Conservation (phyloP, 2,888 invertebrate species). For the Leptinotarsa juncta region DNA sequence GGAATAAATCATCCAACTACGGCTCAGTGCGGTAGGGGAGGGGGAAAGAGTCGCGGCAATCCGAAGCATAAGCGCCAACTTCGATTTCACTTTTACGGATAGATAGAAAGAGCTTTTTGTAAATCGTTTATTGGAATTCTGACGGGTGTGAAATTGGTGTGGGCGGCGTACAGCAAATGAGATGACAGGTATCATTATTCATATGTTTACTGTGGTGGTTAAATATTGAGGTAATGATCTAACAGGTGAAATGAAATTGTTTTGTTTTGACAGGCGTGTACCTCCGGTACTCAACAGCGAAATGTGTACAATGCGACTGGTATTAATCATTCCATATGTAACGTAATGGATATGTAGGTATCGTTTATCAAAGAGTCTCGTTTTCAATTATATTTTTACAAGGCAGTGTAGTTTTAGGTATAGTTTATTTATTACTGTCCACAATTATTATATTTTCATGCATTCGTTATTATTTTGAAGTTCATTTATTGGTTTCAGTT, state of each 20-base stretch:
- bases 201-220: slow-evolving; percentile 10
- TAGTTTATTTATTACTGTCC: too few relatives aligned
- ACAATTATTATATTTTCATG: too few relatives aligned
- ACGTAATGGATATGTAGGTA: too few relatives aligned
- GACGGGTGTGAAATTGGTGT: slow-evolving; percentile 25
- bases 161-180: slow-evolving; percentile 23
- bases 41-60: slow-evolving; percentile 12
- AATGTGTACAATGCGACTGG: background rate
- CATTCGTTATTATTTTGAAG: too few relatives aligned
- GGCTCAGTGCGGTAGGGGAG: slow-evolving; percentile 21
- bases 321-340: background rate
- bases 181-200: slow-evolving; percentile 26
- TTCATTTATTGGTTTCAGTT: too few relatives aligned
- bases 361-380: too few relatives aligned
- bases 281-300: background rate
- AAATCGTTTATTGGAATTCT: slow-evolving; percentile 13
- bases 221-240: background rate
- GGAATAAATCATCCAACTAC: slow-evolving; percentile 55
- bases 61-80: slow-evolving; percentile 17
- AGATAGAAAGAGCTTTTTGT: slow-evolving; percentile 4
- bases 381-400: too few relatives aligned
- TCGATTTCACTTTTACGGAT: slow-evolving; percentile 19
- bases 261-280: background rate
- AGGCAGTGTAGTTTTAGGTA: too few relatives aligned
- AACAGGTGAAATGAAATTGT: slow-evolving; percentile 1